These are phyloP conservation scores for Drosophila paracracens DNA, from an alignment of 2,888 invertebrate genomes.

Conservation along the genomic window DNA sequence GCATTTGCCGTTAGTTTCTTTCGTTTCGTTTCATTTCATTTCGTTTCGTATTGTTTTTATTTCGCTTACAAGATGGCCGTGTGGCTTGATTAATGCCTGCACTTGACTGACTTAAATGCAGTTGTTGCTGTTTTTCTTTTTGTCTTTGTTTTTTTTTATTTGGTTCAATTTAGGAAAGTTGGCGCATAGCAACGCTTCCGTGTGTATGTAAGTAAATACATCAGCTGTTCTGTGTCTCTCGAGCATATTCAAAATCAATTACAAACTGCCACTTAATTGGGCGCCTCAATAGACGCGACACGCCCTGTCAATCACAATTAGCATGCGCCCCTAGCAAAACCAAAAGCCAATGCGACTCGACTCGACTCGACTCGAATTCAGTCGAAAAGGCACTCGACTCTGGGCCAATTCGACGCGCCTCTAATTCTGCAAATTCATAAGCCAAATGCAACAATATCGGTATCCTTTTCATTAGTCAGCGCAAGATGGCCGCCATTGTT, in stretches of 20 bases:
- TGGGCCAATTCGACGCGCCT: conserved; percentile 65
- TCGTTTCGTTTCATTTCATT: conserved; percentile 3
- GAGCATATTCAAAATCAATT: conserved; percentile 71
- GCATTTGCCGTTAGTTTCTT: conserved; percentile 49
- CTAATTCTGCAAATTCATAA: conserved; percentile 78
- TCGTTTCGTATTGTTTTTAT: conserved; percentile 15
- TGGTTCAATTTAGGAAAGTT: conserved; percentile 34
- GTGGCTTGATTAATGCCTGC: conserved; percentile 72
- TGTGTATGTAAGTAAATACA: conserved; percentile 1
- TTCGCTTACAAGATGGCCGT: conserved; percentile 60
- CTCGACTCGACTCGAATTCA: conserved; percentile 21
- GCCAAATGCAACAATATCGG: conserved; percentile 64
- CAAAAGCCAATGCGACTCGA: background rate
- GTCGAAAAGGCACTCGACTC: conserved; percentile 27
- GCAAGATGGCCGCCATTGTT: conserved; percentile 61
- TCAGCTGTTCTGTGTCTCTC: conserved; percentile 19
- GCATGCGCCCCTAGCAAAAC: conserved; percentile 65
- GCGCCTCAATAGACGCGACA: conserved; percentile 75
- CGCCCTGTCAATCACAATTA: conserved; percentile 84
- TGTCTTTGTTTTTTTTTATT: background rate
- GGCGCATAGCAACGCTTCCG: conserved; percentile 44
- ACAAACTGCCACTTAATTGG: conserved; percentile 74
- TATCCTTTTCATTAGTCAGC: conserved; percentile 72
- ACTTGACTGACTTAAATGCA: conserved; percentile 68
- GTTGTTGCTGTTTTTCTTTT: conserved; percentile 4